Percentiles rank a stretch among this genome's conserved stretches.
Evolutionary conservation across 2,888 invertebrate species (phyloP).

Genomic region (Drosophila mercatorum): DNA sequence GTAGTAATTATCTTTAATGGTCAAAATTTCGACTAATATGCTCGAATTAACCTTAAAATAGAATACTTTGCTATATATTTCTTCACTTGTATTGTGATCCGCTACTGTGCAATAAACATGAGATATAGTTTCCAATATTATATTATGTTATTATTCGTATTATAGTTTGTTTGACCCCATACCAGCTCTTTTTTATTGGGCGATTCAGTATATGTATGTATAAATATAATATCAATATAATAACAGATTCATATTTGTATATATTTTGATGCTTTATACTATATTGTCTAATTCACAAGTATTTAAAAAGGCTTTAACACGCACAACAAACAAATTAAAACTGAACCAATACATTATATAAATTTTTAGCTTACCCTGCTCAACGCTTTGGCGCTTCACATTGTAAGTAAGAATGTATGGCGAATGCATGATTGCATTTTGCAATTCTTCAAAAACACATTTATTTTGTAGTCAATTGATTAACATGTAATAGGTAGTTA

Average conservation of each 20-base stretch:
- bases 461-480: constrained; percentile 28
- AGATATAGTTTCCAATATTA: constrained; percentile 12
- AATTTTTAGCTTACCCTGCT: constrained; percentile 65
- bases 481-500: constrained; percentile 2
- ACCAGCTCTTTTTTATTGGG: constrained; percentile 81
- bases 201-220: constrained; percentile 25
- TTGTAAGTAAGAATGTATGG: constrained; percentile 19
- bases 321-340: constrained; percentile 60
- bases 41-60: too few relatives aligned
- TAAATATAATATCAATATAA: constrained; percentile 28
- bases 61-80: constrained; percentile 3
- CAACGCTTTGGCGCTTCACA: constrained; percentile 59
- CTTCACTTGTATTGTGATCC: constrained; percentile 4
- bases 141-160: constrained; percentile 30
- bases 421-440: constrained; percentile 78
- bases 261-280: constrained; percentile 50
- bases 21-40: constrained; percentile 20
- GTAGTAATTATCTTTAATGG: constrained; percentile 5
- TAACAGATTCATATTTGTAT: constrained; percentile 13
- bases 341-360: constrained; percentile 44
- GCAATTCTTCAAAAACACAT: constrained; percentile 76
- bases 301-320: constrained; percentile 56
- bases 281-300: constrained; percentile 85
- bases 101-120: constrained; percentile 64
- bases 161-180: constrained; percentile 84